phyloP scores from a whole-genome alignment of 1,140 invertebrate genomes.

The Diabrotica virgifera region DNA sequence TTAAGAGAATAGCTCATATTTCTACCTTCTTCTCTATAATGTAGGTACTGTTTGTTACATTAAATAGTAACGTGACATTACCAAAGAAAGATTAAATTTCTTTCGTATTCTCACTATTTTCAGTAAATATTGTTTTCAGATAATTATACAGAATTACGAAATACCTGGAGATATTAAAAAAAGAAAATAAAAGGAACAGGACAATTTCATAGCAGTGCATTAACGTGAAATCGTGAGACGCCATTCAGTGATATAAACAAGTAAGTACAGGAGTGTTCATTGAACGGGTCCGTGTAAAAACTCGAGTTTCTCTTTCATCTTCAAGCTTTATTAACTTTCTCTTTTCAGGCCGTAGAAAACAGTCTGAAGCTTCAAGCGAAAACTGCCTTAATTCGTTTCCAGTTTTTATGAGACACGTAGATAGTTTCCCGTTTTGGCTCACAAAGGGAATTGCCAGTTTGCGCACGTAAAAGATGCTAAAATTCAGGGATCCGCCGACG shows the following conservation, averaged over 20 bases:
- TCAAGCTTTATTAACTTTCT: conserved; percentile 3
- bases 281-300: not conserved
- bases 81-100: too few species aligned
- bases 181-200: too few species aligned
- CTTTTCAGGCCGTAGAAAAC: not conserved
- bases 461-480: conserved; percentile 16
- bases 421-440: conserved; percentile 14
- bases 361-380: conserved; percentile 6
- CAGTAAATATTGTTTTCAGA: too few species aligned
- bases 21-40: too few species aligned
- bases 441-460: conserved; percentile 18
- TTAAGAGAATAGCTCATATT: too few species aligned
- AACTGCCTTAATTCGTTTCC: conserved; percentile 12
- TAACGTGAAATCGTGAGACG: too few species aligned
- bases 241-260: not conserved
- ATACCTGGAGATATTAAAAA: too few species aligned
- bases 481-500: conserved; percentile 12
- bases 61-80: too few species aligned
- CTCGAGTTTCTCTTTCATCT: not conserved
- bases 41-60: too few species aligned
- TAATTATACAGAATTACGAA: too few species aligned
- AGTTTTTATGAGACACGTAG: conserved; percentile 17
- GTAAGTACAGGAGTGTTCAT: conserved; percentile 2
- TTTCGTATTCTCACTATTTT: too few species aligned
- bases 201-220: too few species aligned